These are phyloP conservation scores for Melanostoma mellinum DNA, from an alignment of 2,888 invertebrate genomes.

Conservation along the genomic window DNA sequence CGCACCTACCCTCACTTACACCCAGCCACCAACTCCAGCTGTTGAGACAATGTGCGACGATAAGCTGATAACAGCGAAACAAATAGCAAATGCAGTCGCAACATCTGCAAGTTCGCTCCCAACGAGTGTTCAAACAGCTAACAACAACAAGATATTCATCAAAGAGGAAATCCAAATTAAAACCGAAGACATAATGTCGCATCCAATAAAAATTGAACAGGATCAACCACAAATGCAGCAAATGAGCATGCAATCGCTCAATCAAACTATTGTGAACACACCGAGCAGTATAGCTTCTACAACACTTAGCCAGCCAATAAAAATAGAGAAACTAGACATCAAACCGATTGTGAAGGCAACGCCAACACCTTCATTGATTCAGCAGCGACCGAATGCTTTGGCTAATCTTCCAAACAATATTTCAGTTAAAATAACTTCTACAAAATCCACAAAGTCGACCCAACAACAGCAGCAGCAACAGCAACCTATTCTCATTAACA, in stretches of 20 bases:
- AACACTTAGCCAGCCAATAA: conserved; percentile 74
- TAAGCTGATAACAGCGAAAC: conserved; percentile 74
- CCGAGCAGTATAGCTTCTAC: conserved; percentile 43
- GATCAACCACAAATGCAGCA: conserved; percentile 74
- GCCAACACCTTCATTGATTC: conserved; percentile 71
- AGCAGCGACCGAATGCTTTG: conserved; percentile 77
- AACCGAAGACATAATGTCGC: conserved; percentile 79
- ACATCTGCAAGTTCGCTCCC: conserved; percentile 39
- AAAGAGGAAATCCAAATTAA: conserved; percentile 81
- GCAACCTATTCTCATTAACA: conserved; percentile 79
- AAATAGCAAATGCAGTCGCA: conserved; percentile 49
- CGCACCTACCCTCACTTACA: conserved; percentile 89
- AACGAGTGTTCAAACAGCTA: conserved; percentile 39
- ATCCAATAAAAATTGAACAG: conserved; percentile 78
- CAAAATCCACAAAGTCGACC: conserved; percentile 76
- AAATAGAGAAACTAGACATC: conserved; percentile 80
- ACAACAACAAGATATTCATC: conserved; percentile 73
- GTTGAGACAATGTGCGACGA: conserved; percentile 72
- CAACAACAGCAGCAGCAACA: conserved; percentile 74
- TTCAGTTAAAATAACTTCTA: conserved; percentile 80
- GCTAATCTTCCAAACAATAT: conserved; percentile 81
- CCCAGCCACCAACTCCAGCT: conserved; percentile 83
- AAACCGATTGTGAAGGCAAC: conserved; percentile 77
- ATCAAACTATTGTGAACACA: conserved; percentile 73
- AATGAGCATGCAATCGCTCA: conserved; percentile 75